Conservation (phyloP, 2,888 invertebrate genomes). For the Bursaphelenchus okinawaensis region DNA sequence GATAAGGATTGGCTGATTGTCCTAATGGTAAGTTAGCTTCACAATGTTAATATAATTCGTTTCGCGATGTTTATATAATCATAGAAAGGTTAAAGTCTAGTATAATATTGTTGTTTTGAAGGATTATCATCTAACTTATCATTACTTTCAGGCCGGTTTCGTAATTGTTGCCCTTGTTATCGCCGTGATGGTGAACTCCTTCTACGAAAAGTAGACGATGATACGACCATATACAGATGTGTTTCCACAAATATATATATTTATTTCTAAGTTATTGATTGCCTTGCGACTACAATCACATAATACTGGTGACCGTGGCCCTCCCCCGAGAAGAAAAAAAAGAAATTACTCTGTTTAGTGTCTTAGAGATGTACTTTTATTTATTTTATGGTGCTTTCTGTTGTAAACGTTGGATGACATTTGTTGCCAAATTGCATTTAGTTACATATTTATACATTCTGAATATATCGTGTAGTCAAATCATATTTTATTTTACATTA, state of each 20-base stretch:
- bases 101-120: too few relatives aligned
- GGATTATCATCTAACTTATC: not conserved
- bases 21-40: slow-evolving; percentile 21
- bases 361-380: not conserved
- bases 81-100: too few relatives aligned
- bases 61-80: not conserved
- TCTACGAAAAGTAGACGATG: slow-evolving; percentile 22
- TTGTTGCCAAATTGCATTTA: too few relatives aligned
- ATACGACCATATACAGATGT: not conserved
- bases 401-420: too few relatives aligned
- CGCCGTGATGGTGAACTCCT: slow-evolving; percentile 32
- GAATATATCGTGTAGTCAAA: not conserved
- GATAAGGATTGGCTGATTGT: slow-evolving; percentile 28
- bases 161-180: slow-evolving; percentile 31
- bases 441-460: too few relatives aligned
- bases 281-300: not conserved
- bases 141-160: slow-evolving; percentile 29
- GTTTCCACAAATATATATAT: not conserved
- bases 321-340: slow-evolving; percentile 2
- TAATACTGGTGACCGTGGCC: slow-evolving; percentile 8
- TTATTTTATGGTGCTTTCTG: not conserved
- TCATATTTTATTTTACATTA: too few relatives aligned
- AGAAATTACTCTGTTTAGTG: slow-evolving; percentile 6
- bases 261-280: not conserved
- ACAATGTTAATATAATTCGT: not conserved